Conservation (phyloP, 2,113 vertebrate genomes). For the Indri indri region DNA sequence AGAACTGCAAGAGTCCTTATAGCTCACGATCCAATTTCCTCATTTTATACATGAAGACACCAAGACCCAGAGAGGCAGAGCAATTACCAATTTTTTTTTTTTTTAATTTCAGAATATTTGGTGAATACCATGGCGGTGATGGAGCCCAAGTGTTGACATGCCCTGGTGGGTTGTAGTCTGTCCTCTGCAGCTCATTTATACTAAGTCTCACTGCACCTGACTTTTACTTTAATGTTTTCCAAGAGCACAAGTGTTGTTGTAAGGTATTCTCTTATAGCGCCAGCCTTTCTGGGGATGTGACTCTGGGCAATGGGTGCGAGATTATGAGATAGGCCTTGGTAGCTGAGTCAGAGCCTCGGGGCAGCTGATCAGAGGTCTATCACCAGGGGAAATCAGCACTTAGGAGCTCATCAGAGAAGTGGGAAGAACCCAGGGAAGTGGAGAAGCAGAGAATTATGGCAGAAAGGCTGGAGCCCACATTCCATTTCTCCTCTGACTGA, state of each 20-base stretch:
- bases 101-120: too few species aligned
- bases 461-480: background rate
- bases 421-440: too few species aligned
- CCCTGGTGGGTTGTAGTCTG: background rate
- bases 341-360: too few species aligned
- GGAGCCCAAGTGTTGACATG: background rate
- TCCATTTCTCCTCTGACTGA: background rate
- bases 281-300: background rate
- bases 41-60: background rate
- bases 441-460: fast-evolving
- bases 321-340: background rate
- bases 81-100: too few species aligned
- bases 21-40: background rate
- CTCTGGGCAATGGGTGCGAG: background rate
- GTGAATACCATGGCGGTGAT: background rate
- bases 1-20: background rate
- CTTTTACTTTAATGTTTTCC: background rate
- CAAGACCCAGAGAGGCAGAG: background rate
- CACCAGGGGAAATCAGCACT: background rate
- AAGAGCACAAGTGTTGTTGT: background rate
- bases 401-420: background rate
- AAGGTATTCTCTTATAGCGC: background rate
- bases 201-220: background rate
- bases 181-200: background rate
- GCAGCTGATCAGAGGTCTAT: background rate